Evolutionary conservation across 2,888 invertebrate species (phyloP), one percentile per base, ranked within the genome.

Genomic region (Ormyrus rosae): DNA sequence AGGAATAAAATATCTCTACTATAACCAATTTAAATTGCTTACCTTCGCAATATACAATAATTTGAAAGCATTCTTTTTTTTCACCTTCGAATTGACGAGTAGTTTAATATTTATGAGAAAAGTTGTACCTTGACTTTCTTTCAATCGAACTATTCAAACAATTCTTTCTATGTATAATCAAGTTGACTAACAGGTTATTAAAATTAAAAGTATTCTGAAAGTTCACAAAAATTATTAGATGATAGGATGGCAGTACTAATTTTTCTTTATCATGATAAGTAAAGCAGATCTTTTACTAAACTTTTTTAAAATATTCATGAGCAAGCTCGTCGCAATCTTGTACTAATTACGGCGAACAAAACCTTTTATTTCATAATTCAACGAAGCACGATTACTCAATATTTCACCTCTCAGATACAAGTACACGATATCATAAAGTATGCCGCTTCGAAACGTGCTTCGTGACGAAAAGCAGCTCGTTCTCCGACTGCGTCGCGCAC

Each of bases 261-360:
- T 48, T 48, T 46, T 46, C 50, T 63, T 72, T 64, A 65, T 65
- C 73, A 56, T 65, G 56, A 56, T 13, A 75, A 64, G 55, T 45
- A 64, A 73, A 64, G 19, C 46, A n/a, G 34, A 63, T 63, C 45
- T 11, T 9, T 9, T 34, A 6, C 60, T 5, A 60, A 75, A 68
- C 19, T 58, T 65, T 53, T 34, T 46, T 60, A 51, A 45, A 68
- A 75, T 67, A 67, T 60, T 68, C 13, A 34, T n/a, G 53, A 60
- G 9, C 10, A 13, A 68, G 45, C 10, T 5, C 51, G 48, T 34
- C 67, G 48, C 65, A 75, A 75, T 68, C 67, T 75, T 67, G 45
- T 51, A 75, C 75, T 60, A 75, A 75, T 75, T 75, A 75, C 53
- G 13, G 9, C n/a, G 58, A 11, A 53, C 9, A 46, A 58, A 53